phyloP scores from a whole-genome alignment of 2,113 vertebrate species.

The Pelecanoides urinatrix region DNA sequence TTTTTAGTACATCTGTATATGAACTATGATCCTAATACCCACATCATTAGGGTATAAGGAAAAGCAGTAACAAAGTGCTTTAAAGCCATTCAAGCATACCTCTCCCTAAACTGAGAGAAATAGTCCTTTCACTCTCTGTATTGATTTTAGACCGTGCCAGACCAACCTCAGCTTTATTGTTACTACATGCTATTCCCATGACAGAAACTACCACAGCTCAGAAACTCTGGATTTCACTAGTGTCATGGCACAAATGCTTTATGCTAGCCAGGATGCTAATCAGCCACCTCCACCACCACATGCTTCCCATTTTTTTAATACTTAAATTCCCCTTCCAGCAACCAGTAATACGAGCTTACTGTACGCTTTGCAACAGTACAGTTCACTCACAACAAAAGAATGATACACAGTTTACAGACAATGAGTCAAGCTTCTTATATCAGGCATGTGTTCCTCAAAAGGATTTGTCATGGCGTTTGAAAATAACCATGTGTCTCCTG shows the following conservation, averaged over 20 bases:
- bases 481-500: neutral
- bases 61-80: neutral
- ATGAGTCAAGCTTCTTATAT: neutral
- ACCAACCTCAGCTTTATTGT: neutral
- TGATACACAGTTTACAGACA: neutral
- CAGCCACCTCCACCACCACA: neutral
- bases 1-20: neutral
- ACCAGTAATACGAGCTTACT: neutral
- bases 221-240: neutral
- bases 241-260: neutral
- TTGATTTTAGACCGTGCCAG: neutral
- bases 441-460: neutral
- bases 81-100: neutral
- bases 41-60: neutral
- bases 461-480: neutral
- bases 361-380: neutral
- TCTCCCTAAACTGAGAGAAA: neutral
- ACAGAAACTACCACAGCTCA: neutral
- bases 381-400: conserved; percentile 1
- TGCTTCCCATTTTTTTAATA: conserved; percentile 1
- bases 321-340: neutral
- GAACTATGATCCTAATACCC: neutral
- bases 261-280: neutral
- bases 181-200: neutral
- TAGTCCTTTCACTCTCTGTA: neutral